Conservation (phyloP, 2,888 invertebrate genomes). For the Agelastica alni region DNA sequence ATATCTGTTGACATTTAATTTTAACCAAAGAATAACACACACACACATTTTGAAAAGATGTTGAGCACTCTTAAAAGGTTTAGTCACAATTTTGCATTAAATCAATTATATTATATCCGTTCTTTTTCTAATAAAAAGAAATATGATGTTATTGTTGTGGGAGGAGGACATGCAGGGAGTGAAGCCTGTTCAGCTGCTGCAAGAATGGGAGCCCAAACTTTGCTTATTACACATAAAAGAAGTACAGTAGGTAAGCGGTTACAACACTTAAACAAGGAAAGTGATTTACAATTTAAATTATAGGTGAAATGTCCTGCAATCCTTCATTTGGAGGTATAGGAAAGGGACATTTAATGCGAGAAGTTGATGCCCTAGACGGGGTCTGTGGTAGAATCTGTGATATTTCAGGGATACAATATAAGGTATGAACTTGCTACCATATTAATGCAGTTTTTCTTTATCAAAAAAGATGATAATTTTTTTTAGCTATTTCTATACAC, state of each 20-base stretch:
- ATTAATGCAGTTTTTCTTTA: too few relatives aligned
- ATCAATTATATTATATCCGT: constrained; percentile 2
- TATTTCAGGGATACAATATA: constrained; percentile 78
- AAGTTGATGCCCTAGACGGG: constrained; percentile 88
- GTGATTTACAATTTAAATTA: constrained; percentile 29
- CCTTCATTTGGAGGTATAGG: constrained; percentile 93
- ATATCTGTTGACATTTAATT: too few relatives aligned
- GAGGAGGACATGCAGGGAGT: constrained; percentile 90
- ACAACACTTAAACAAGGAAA: background rate
- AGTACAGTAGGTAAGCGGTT: constrained; percentile 71
- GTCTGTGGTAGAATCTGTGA: constrained; percentile 82
- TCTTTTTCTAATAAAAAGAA: constrained; percentile 26
- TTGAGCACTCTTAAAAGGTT: background rate
- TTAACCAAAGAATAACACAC: too few relatives aligned
- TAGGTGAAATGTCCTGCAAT: constrained; percentile 92
- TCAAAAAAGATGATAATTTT: too few relatives aligned
- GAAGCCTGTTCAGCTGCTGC: constrained; percentile 85
- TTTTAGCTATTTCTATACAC: too few relatives aligned
- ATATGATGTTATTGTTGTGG: constrained; percentile 81
- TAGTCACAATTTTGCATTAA: background rate
- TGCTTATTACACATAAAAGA: constrained; percentile 82
- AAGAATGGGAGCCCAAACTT: constrained; percentile 78
- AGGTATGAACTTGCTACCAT: constrained; percentile 59
- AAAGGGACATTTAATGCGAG: constrained; percentile 85
- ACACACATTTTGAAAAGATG: background rate